Percentiles rank a stretch among this genome's conserved stretches.
These are phyloP conservation scores for Calliphora vicina DNA, from an alignment of 1,140 invertebrate species.

Conservation along the genomic window DNA sequence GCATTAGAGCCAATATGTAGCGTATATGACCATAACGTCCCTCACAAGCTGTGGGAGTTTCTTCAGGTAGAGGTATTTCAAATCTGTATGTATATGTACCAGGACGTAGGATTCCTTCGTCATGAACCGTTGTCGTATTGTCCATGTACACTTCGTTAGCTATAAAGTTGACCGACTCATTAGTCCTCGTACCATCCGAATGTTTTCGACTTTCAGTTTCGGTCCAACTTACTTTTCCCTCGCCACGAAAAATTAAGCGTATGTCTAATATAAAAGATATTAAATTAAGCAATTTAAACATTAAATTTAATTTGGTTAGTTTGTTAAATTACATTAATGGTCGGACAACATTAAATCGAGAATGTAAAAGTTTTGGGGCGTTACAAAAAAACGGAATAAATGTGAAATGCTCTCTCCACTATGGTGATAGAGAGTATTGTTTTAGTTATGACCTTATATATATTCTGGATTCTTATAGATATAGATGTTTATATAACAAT, in stretches of 20 bases:
- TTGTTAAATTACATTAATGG: no score
- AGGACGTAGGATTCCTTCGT: not conserved
- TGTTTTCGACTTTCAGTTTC: not conserved
- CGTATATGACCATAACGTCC: constrained; percentile 71
- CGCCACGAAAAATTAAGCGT: constrained; percentile 24
- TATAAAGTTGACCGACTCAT: constrained; percentile 35
- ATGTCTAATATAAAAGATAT: not conserved
- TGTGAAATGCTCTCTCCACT: no score
- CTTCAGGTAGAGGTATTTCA: constrained; percentile 60
- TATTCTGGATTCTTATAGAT: no score
- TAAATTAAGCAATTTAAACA: not conserved
- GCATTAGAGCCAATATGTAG: constrained; percentile 69
- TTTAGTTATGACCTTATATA: no score
- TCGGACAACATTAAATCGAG: no score
- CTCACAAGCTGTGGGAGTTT: constrained; percentile 72
- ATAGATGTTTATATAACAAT: no score
- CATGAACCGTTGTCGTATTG: not conserved
- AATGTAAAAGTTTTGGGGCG: no score
- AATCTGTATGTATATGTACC: constrained; percentile 33
- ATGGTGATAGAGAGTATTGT: no score
- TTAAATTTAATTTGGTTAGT: not conserved
- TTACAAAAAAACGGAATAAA: no score
- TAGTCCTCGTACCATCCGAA: not conserved
- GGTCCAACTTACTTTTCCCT: constrained; percentile 25
- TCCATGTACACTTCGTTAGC: constrained; percentile 22